Evolutionary conservation across 2,113 vertebrate genomes (phyloP).

Genomic region (Clinocottus analis): DNA sequence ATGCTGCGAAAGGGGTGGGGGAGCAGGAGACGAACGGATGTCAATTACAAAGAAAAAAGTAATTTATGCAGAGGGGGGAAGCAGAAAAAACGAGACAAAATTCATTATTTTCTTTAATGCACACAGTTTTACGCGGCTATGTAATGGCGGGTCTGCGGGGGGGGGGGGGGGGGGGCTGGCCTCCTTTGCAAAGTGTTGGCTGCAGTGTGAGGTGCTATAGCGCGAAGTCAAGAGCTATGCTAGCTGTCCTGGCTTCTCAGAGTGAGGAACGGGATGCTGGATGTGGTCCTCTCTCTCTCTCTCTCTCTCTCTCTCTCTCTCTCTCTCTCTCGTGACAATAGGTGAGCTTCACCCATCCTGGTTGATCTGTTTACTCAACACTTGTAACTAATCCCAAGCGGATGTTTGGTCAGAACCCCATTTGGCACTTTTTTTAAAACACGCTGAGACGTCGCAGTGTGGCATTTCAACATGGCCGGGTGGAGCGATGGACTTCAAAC

Average conservation of each 20-base stretch:
- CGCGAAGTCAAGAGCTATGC: not conserved
- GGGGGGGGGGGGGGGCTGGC: constrained; percentile 31
- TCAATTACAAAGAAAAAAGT: constrained; percentile 81
- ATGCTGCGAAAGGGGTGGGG: constrained; percentile 42
- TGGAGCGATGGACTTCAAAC: not conserved
- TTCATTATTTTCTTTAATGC: constrained; percentile 74
- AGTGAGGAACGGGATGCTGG: not conserved
- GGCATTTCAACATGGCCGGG: too few species aligned
- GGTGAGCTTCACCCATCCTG: not conserved
- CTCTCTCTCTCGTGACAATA: not conserved
- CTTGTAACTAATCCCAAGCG: not conserved
- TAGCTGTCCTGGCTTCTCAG: not conserved
- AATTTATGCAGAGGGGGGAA: constrained; percentile 60
- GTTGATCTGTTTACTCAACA: not conserved
- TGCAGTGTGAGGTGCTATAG: constrained; percentile 16
- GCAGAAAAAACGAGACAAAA: constrained; percentile 45
- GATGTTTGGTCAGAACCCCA: not conserved
- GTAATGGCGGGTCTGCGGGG: not conserved
- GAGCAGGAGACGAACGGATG: constrained; percentile 72
- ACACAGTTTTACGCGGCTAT: constrained; percentile 43
- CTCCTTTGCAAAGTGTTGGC: constrained; percentile 58
- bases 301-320: too few species aligned
- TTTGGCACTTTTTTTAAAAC: not conserved
- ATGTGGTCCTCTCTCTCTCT: not conserved
- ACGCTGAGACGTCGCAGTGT: not conserved